A percentile compares a stretch with the other conserved stretches of the same genome.
Conservation (phyloP, 2,888 invertebrate genomes). For the Cephonodes hylas region DNA sequence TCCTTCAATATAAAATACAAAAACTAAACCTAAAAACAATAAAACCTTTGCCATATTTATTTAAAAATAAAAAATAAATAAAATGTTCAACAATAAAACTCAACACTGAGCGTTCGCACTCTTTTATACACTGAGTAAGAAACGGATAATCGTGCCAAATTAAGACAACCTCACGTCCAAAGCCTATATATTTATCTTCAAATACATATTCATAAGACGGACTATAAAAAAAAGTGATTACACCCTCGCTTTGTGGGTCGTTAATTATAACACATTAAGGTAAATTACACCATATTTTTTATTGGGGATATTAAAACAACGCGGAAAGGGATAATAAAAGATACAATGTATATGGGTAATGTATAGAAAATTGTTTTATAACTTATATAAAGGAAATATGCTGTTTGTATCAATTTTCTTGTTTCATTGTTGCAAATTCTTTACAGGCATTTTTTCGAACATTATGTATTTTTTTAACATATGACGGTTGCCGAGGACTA, state of each 20-base stretch:
- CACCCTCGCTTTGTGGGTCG: background rate
- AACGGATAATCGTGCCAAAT: conserved; percentile 3
- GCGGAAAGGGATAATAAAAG: too few species aligned
- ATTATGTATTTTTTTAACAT: too few species aligned
- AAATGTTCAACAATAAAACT: conserved; percentile 24
- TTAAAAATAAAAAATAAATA: conserved; percentile 26
- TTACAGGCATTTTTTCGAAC: too few species aligned
- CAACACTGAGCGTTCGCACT: conserved; percentile 21
- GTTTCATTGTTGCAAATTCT: too few species aligned
- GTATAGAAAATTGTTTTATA: too few species aligned
- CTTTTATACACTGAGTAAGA: conserved; percentile 32
- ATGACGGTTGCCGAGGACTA: too few species aligned
- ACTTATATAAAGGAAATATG: too few species aligned
- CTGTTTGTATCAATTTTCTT: too few species aligned
- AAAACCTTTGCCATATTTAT: conserved; percentile 6
- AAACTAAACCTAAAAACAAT: conserved; percentile 14
- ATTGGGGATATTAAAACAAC: too few species aligned
- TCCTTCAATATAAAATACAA: conserved; percentile 22
- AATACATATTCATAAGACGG: background rate
- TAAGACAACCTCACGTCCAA: conserved; percentile 9
- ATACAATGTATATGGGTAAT: too few species aligned
- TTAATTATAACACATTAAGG: background rate
- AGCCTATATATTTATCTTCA: background rate
- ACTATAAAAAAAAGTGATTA: background rate
- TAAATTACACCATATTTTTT: background rate